Evolutionary conservation across 2,797 vertebrate species (phyloP).

Genomic region (Macroramphosus scolopax): DNA sequence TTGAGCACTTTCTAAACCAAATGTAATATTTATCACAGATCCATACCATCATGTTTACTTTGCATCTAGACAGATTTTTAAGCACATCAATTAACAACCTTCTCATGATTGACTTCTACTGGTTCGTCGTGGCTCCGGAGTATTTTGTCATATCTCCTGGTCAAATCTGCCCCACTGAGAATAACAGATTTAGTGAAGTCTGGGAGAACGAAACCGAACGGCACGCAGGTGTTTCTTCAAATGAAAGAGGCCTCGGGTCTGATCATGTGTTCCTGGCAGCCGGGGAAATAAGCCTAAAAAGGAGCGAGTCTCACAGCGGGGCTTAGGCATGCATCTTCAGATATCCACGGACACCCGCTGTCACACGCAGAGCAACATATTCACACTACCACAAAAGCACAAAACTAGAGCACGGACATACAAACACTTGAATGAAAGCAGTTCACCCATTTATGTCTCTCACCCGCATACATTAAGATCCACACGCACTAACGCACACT

Average conservation of each 20-base stretch:
- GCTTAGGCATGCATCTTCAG: conserved; percentile 21
- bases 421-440: too few species aligned
- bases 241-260: conserved; percentile 42
- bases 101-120: too few species aligned
- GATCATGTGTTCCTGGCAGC: conserved; percentile 46
- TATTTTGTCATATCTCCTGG: conserved; percentile 33
- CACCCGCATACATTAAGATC: conserved; percentile 6
- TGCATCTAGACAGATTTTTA: too few species aligned
- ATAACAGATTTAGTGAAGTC: conserved; percentile 23
- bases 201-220: conserved; percentile 24
- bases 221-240: conserved; percentile 43
- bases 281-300: conserved; percentile 42
- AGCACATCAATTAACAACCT: too few species aligned
- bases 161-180: conserved; percentile 21
- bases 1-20: too few species aligned
- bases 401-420: too few species aligned
- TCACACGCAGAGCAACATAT: too few species aligned
- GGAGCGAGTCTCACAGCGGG: conserved; percentile 15
- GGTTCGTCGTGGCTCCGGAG: too few species aligned
- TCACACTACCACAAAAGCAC: conserved; percentile 5
- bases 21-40: too few species aligned
- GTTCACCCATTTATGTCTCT: conserved; percentile 7
- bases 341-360: too few species aligned
- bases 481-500: conserved; percentile 26
- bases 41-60: too few species aligned